These are phyloP conservation scores for Lepisosteus osseus DNA, from an alignment of 2,113 vertebrate species.

Conservation along the genomic window DNA sequence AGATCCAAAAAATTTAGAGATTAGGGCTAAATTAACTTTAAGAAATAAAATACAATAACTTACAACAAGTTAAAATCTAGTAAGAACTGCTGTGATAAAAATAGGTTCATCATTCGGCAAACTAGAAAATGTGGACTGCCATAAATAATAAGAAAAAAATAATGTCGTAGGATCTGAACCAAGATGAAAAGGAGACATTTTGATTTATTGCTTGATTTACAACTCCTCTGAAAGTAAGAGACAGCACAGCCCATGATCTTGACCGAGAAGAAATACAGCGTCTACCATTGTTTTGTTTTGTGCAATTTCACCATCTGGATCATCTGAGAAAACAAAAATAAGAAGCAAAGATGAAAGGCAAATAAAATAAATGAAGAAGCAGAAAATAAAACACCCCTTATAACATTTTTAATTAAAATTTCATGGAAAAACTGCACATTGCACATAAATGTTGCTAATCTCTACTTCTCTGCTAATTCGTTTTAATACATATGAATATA, in stretches of 20 bases:
- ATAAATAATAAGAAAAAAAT: constrained; percentile 46
- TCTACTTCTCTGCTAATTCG: constrained; percentile 49
- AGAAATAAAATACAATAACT: no score
- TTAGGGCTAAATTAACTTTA: no score
- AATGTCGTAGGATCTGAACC: constrained; percentile 60
- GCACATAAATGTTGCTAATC: constrained; percentile 42
- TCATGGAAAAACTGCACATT: constrained; percentile 25
- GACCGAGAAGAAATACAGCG: not conserved
- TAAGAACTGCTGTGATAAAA: no score
- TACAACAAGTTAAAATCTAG: no score
- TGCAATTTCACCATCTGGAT: constrained; percentile 29
- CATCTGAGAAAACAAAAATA: not conserved
- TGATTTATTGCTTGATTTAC: constrained; percentile 62
- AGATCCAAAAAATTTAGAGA: no score
- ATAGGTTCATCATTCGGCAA: no score
- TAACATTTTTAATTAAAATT: not conserved
- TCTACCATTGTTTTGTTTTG: not conserved
- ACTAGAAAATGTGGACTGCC: constrained; percentile 33
- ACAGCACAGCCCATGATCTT: not conserved
- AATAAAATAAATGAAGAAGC: constrained; percentile 38
- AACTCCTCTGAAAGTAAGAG: constrained; percentile 12
- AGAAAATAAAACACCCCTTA: constrained; percentile 28
- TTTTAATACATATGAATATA: constrained; percentile 67
- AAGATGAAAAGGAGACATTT: constrained; percentile 49
- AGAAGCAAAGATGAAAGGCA: constrained; percentile 22